Evolutionary conservation across 1,140 invertebrate species (phyloP).

Genomic region (Fopius arisanus): DNA sequence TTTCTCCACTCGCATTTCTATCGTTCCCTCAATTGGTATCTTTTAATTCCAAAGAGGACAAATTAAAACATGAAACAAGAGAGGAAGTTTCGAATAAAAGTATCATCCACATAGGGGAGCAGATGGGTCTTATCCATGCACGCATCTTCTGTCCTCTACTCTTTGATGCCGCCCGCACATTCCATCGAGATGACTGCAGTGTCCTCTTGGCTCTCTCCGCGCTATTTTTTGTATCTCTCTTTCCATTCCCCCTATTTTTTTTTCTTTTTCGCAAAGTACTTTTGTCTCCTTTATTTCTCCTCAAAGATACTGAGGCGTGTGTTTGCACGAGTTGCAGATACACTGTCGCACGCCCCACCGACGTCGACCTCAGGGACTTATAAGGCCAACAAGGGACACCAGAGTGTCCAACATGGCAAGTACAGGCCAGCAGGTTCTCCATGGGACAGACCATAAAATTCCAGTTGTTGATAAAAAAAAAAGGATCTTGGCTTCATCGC

Average conservation of each 20-base stretch:
- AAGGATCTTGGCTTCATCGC: neutral
- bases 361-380: neutral
- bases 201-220: constrained; percentile 9
- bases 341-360: neutral
- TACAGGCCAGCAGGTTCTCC: neutral
- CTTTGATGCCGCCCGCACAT: constrained; percentile 53
- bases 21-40: neutral
- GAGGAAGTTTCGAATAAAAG: constrained; percentile 23
- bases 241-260: no score
- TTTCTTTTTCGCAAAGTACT: neutral
- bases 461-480: neutral
- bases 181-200: constrained; percentile 54
- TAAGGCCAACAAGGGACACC: neutral
- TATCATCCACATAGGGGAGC: constrained; percentile 24
- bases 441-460: neutral
- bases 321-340: constrained; percentile 4
- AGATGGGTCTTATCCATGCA: constrained; percentile 14
- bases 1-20: neutral
- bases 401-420: constrained; percentile 12
- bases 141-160: constrained; percentile 35
- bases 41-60: neutral
- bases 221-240: neutral
- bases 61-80: constrained; percentile 9
- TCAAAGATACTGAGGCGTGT: neutral
- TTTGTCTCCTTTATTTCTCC: neutral